These are phyloP conservation scores for Andrena marginata DNA, from an alignment of 2,888 invertebrate species.

Conservation along the genomic window DNA sequence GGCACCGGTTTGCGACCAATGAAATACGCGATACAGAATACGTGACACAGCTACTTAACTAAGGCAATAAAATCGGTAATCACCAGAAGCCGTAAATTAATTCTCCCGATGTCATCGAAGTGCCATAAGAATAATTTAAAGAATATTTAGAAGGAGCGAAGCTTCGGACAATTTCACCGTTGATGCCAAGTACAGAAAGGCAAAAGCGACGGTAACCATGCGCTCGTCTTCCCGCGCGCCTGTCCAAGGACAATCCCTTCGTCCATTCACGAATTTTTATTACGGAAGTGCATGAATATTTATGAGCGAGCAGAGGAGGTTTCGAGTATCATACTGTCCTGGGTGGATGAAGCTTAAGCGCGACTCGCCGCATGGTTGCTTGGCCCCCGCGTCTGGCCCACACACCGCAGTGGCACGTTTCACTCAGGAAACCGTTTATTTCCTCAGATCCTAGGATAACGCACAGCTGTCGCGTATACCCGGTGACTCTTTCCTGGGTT, in stretches of 20 bases:
- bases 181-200: neutral
- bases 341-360: constrained; percentile 54
- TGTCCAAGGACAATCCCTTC: constrained; percentile 30
- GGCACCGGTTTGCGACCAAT: neutral
- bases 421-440: constrained; percentile 75
- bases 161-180: too few species aligned
- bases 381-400: constrained; percentile 55
- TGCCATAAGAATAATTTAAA: too few species aligned
- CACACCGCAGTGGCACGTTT: constrained; percentile 66
- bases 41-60: too few species aligned
- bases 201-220: constrained; percentile 7
- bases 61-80: too few species aligned
- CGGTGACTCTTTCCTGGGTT: constrained; percentile 47
- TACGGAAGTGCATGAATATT: constrained; percentile 55
- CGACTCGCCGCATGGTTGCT: constrained; percentile 47
- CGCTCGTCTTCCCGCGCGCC: neutral
- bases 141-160: too few species aligned
- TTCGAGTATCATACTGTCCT: neutral
- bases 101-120: too few species aligned
- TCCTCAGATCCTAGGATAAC: constrained; percentile 72
- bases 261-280: constrained; percentile 57
- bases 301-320: constrained; percentile 34
- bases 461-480: constrained; percentile 51
- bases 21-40: too few species aligned
- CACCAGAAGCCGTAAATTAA: too few species aligned